phyloP scores from a whole-genome alignment of 2,797 vertebrate species.

The Heterohyrax brucei region DNA sequence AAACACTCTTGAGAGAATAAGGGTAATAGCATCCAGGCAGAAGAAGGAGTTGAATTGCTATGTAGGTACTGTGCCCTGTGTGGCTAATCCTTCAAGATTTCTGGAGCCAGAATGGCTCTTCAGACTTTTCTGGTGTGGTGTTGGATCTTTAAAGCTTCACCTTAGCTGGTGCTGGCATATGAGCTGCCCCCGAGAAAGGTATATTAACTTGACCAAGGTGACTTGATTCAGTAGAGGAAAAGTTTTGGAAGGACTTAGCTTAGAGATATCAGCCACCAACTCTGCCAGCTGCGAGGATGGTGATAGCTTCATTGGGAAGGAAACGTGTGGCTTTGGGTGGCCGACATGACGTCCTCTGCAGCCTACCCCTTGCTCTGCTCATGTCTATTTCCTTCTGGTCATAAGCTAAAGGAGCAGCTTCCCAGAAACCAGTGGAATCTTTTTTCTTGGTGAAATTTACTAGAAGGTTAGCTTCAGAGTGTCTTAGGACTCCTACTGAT shows the following conservation, averaged over 20 bases:
- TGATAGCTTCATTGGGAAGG: background rate
- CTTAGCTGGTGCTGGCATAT: background rate
- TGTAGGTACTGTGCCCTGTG: accelerated
- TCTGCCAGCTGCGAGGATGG: too few relatives aligned
- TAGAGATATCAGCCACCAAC: background rate
- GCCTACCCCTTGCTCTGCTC: too few relatives aligned
- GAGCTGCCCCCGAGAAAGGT: background rate
- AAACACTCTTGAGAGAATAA: accelerated
- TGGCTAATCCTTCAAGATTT: background rate
- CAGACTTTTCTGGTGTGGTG: background rate
- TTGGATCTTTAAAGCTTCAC: too few relatives aligned
- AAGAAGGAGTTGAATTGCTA: background rate
- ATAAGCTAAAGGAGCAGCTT: background rate
- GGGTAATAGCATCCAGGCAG: accelerated
- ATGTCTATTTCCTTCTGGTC: background rate
- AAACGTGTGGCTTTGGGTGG: background rate
- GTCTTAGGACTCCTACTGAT: background rate
- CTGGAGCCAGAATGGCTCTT: background rate
- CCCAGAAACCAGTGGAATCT: background rate
- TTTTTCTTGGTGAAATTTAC: background rate
- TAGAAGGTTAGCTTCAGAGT: background rate
- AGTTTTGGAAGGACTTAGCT: background rate
- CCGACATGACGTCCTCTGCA: background rate
- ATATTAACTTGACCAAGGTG: too few relatives aligned
- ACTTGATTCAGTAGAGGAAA: too few relatives aligned